Conservation (phyloP, 2,888 invertebrate genomes). For the Lottia scabra region DNA sequence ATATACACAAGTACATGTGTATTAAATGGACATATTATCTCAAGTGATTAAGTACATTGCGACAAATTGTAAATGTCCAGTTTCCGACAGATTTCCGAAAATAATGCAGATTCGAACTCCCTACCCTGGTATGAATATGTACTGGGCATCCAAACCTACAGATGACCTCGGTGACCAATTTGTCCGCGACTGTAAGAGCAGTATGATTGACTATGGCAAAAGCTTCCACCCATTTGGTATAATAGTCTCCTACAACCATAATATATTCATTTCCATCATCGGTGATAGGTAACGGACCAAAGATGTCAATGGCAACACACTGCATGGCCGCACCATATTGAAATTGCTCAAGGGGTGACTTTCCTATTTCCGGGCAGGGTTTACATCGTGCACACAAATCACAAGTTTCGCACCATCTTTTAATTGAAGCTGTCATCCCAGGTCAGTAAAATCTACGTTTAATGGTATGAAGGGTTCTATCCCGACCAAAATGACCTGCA, state of each 20-base stretch:
- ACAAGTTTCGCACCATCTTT: conserved; percentile 29
- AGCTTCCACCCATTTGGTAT: neutral
- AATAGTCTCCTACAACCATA: neutral
- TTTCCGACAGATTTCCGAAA: neutral
- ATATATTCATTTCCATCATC: conserved; percentile 6
- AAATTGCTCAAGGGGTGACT: conserved; percentile 26
- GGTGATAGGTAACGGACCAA: conserved; percentile 18
- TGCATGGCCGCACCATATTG: conserved; percentile 19
- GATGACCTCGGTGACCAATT: neutral
- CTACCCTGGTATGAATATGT: neutral
- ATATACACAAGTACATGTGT: too few relatives aligned
- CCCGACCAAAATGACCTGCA: conserved; percentile 32
- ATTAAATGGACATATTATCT: too few relatives aligned
- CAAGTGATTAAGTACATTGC: too few relatives aligned
- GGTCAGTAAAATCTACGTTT: conserved; percentile 32
- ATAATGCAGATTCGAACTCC: neutral
- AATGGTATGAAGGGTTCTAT: conserved; percentile 25
- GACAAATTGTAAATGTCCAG: neutral
- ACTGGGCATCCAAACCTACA: neutral
- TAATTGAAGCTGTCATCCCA: conserved; percentile 18
- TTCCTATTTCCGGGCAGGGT: conserved; percentile 32
- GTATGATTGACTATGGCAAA: neutral
- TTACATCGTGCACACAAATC: conserved; percentile 31
- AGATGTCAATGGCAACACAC: conserved; percentile 29
- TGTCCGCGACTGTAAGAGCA: neutral